Evolutionary conservation across 2,797 vertebrate genomes (phyloP).

Genomic region (Characodon lateralis): DNA sequence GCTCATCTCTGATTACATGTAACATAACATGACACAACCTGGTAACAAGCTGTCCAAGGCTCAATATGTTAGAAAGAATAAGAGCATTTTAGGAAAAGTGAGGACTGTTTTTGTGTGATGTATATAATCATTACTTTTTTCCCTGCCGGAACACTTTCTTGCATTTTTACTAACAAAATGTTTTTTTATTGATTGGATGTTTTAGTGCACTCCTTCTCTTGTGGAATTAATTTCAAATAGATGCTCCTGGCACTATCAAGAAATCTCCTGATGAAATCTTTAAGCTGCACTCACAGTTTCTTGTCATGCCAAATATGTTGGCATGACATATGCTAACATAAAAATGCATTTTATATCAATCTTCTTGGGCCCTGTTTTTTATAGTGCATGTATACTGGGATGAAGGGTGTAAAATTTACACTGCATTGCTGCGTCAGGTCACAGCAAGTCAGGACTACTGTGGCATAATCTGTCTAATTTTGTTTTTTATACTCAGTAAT

Average conservation of each 20-base stretch:
- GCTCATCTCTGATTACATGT: constrained; percentile 61
- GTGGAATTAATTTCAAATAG: constrained; percentile 22
- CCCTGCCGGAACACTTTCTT: constrained; percentile 10
- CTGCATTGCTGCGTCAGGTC: not conserved
- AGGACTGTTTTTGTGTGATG: not conserved
- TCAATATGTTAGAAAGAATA: constrained; percentile 16
- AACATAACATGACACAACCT: constrained; percentile 49
- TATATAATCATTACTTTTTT: not conserved
- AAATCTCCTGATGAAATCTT: constrained; percentile 22
- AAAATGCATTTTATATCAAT: not conserved
- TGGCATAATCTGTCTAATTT: not conserved
- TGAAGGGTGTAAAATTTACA: not conserved
- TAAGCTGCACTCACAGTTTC: not conserved
- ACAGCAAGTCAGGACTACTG: not conserved
- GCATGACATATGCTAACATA: not conserved
- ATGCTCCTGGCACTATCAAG: constrained; percentile 29
- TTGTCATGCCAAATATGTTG: not conserved
- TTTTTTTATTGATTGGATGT: not conserved
- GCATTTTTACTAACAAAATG: constrained; percentile 13
- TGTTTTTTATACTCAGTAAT: not conserved
- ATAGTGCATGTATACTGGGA: not conserved
- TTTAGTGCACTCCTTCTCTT: constrained; percentile 23
- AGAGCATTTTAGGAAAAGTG: constrained; percentile 11
- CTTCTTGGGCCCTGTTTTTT: not conserved
- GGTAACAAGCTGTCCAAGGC: constrained; percentile 30